phyloP scores from a whole-genome alignment of 2,797 vertebrate genomes.

The Sylvilagus floridanus region DNA sequence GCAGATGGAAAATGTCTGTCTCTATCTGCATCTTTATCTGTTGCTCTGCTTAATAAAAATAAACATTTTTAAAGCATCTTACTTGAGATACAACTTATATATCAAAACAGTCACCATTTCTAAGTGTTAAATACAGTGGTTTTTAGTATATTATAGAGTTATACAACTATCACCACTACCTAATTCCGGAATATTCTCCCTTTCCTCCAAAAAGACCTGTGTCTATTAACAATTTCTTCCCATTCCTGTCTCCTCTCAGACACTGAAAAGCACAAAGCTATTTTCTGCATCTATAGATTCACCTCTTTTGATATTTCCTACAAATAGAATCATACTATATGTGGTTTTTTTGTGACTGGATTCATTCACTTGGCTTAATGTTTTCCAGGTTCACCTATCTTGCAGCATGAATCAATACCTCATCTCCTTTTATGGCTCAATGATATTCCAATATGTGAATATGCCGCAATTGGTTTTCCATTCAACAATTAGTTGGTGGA shows the following conservation, averaged over 20 bases:
- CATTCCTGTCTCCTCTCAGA: neutral
- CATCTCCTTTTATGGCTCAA: neutral
- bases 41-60: too few relatives aligned
- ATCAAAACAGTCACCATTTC: neutral
- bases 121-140: neutral
- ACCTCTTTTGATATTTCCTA: too few relatives aligned
- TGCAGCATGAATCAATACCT: neutral
- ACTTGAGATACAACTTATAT: neutral
- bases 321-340: too few relatives aligned
- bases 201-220: neutral
- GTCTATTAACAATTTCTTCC: too few relatives aligned
- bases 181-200: neutral
- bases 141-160: neutral
- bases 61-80: neutral
- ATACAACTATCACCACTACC: neutral
- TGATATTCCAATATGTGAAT: neutral
- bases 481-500: neutral
- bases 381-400: too few relatives aligned
- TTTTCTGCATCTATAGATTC: neutral
- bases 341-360: too few relatives aligned
- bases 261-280: neutral
- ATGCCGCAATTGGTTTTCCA: neutral
- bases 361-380: too few relatives aligned
- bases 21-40: too few relatives aligned
- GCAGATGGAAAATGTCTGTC: too few relatives aligned